Conservation (phyloP, 2,888 invertebrate genomes). For the Drosophila mimetica region DNA sequence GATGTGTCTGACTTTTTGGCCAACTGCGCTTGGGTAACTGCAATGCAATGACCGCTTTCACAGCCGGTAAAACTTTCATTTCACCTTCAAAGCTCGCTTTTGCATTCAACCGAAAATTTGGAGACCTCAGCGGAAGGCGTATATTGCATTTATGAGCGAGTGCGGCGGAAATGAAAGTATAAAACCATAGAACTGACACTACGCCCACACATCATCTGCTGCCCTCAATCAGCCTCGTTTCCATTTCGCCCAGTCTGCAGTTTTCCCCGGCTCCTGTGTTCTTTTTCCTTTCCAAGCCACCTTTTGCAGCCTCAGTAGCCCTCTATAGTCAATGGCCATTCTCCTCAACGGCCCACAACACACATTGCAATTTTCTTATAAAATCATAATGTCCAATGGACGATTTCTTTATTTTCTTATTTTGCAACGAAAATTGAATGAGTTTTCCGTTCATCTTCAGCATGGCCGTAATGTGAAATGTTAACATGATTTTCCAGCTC, state of each 20-base stretch:
- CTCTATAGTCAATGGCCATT: slow-evolving; percentile 50
- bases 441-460: slow-evolving; percentile 41
- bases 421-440: slow-evolving; percentile 69
- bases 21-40: slow-evolving; percentile 34
- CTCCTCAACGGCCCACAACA: slow-evolving; percentile 16
- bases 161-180: slow-evolving; percentile 76
- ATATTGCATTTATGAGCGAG: slow-evolving; percentile 71
- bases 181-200: slow-evolving; percentile 68
- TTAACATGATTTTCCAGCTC: slow-evolving; percentile 68
- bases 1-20: slow-evolving; percentile 71
- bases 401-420: slow-evolving; percentile 52
- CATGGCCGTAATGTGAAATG: slow-evolving; percentile 58
- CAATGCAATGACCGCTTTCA: slow-evolving; percentile 64
- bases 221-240: slow-evolving; percentile 19
- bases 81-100: slow-evolving; percentile 64
- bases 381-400: slow-evolving; percentile 70
- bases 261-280: slow-evolving; percentile 13
- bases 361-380: slow-evolving; percentile 75
- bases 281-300: slow-evolving; percentile 17
- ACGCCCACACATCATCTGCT: slow-evolving; percentile 26
- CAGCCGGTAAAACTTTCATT: slow-evolving; percentile 56
- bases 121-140: slow-evolving; percentile 57
- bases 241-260: slow-evolving; percentile 11
- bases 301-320: slow-evolving; percentile 35
- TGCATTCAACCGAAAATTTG: slow-evolving; percentile 37